phyloP scores from a whole-genome alignment of 2,113 vertebrate genomes.

The Pelmatolapia mariae region DNA sequence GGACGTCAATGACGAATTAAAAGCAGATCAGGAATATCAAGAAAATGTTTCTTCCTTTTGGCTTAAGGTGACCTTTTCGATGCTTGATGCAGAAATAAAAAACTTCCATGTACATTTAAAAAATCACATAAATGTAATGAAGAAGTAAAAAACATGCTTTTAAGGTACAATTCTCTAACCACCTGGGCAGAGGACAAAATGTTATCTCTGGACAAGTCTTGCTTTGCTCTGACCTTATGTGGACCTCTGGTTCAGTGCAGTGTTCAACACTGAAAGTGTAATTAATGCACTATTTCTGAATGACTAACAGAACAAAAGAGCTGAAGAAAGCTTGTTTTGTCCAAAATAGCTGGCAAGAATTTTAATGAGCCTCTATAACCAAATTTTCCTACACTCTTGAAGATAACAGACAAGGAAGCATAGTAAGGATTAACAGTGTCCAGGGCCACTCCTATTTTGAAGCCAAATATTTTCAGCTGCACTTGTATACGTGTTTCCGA shows the following conservation, averaged over 20 bases:
- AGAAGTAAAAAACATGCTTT: accelerated
- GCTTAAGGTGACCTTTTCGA: neutral
- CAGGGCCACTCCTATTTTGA: neutral
- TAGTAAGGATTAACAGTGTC: neutral
- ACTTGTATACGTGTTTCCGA: neutral
- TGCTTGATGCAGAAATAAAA: neutral
- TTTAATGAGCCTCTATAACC: neutral
- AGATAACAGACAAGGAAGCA: neutral
- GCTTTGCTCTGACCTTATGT: neutral
- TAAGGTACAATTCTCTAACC: neutral
- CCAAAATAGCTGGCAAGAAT: neutral
- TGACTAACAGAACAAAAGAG: neutral
- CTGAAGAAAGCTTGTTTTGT: neutral
- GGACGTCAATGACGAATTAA: neutral
- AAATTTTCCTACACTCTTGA: neutral
- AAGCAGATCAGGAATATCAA: neutral
- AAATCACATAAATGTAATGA: neutral
- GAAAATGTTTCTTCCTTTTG: neutral
- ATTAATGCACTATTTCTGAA: neutral
- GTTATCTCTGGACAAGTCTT: neutral
- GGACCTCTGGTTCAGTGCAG: neutral
- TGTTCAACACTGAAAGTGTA: neutral
- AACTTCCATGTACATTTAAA: neutral
- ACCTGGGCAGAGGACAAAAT: neutral
- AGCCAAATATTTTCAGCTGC: neutral